Base-by-base conservation (phyloP, 1,140 invertebrate genomes). In the Drosophila lini region DNA sequence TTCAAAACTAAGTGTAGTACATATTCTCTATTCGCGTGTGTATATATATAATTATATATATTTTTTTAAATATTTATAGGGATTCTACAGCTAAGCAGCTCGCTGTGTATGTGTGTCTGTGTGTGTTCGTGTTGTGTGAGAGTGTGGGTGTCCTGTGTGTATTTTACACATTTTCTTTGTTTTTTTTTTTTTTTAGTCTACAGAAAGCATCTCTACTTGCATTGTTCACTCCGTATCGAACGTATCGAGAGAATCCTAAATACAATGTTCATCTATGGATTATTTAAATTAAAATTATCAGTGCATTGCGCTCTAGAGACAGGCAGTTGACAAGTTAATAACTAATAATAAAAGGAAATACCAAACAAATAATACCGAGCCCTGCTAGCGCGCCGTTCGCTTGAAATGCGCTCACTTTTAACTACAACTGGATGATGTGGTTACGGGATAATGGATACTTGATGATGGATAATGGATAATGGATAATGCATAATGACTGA, bases 241-340 rank as follows among this genome's bases (percentile, higher is more conserved):
- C 19, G 19, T 19, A 19, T 19, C 19, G 19, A 56, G 78, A 78
- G 80, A 81, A 78, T 75, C 75, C 62, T 85, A 81, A 85, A 81
- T 78, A 84, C 78, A 85, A 55, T 59, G 40, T 65, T 52, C n/a
- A 53, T 62, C 53, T 64, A 71, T 78, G 67, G 71, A 55, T 77
- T 52, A 84, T 75, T 63, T 63, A 80, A 88, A 89, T 81, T 89
- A 89, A 89, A 89, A 89, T 84, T 89, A 89, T 89, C 84, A 89
- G 84, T 89, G 84, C 84, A 89, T 88, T 89, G 78, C 84, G 84
- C 84, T 88, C 84, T 84, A 82, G 64, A 73, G 77, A 86, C 83
- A 89, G 84, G 84, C 84, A 89, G 84, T 89, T 88, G 65, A 73
- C 74, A 61, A 59, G 56, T 85, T 77, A 82, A 67, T 59, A 75